Conservation (phyloP, 2,797 vertebrate species). For the Sphenodon punctatus region DNA sequence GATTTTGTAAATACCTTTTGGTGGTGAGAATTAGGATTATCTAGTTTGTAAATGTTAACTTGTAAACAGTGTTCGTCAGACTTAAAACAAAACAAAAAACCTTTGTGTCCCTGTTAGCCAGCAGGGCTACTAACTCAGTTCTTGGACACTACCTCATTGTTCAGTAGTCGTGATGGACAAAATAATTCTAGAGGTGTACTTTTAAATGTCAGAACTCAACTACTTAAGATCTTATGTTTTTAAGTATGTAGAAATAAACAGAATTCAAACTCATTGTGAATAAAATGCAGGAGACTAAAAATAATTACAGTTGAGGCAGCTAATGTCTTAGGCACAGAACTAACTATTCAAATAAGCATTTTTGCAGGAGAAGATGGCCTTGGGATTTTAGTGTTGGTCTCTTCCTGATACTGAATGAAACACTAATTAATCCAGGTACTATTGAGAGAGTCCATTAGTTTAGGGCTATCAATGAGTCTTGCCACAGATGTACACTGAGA, state of each 20-base stretch:
- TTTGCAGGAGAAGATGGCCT: background rate
- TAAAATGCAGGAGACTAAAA: slow-evolving; percentile 6
- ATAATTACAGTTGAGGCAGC: slow-evolving; percentile 52
- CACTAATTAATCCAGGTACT: background rate
- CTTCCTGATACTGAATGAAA: background rate
- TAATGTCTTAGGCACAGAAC: slow-evolving; percentile 38
- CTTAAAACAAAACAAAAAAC: slow-evolving; percentile 25
- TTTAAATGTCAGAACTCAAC: slow-evolving; percentile 3
- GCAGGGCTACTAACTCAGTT: slow-evolving; percentile 8
- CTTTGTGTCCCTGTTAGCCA: slow-evolving; percentile 1
- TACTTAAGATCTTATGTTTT: background rate
- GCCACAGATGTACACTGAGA: background rate
- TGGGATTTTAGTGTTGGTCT: background rate
- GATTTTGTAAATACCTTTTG: slow-evolving; percentile 33
- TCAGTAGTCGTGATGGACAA: slow-evolving; percentile 12
- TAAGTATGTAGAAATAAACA: slow-evolving; percentile 28
- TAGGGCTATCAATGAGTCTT: background rate
- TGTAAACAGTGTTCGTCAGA: background rate
- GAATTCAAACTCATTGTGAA: background rate
- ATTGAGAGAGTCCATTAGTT: background rate
- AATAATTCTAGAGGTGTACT: slow-evolving; percentile 3
- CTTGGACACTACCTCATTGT: slow-evolving; percentile 53
- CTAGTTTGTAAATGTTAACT: background rate
- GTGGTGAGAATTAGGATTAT: background rate
- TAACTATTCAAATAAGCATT: background rate